Base-by-base conservation (phyloP, 2,113 vertebrate genomes). In the Brienomyrus longianalis region DNA sequence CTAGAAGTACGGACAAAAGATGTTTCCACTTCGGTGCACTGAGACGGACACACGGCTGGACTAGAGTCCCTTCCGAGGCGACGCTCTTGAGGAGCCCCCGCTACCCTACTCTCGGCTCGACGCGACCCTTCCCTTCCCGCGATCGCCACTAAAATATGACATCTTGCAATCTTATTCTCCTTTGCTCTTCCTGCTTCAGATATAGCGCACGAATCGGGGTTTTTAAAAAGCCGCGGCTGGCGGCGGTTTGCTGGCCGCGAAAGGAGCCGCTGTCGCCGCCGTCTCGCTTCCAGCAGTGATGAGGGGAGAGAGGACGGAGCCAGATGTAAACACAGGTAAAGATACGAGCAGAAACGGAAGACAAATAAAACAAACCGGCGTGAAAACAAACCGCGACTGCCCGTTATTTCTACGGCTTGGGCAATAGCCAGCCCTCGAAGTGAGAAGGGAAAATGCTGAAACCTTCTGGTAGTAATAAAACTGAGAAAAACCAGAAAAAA, bases 301-400 rank as follows among this genome's bases (percentile, higher is more conserved):
- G 95, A 95, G 93, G 94, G 94, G 94, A 94, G 93, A 90, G 95
- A 95, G 95, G 96, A 96, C 95, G 95, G 93, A 90, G 93, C 95
- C 95, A 94, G 95, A 94, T 96, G 96, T 96, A 94, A 96, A 96
- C 95, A 94, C 48, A 48, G 83, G 83, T 45, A 52, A 52, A 86
- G 93, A 95, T 90, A 94, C 93, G 90, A 91, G 93, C 88, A 93
- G 94, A 93, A 93, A 45, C 86, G 90, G 89, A 89, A 94, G 21
- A 94, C 92, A 94, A 95, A 95, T n/a, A 92, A 92, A 93, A 93
- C 92, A 94, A 62, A 94, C 91, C 94, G 94, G 95, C 95, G 95
- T 93, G 93, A 93, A 93, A 93, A 90, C 86, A 93, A 94, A 90
- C 93, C 92, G 92, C 91, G 90, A 90, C 94, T 89, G 93, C 90